Conservation (phyloP, 53 echinoderm and acorn worm genomes). For the Zoroaster sp. region DNA sequence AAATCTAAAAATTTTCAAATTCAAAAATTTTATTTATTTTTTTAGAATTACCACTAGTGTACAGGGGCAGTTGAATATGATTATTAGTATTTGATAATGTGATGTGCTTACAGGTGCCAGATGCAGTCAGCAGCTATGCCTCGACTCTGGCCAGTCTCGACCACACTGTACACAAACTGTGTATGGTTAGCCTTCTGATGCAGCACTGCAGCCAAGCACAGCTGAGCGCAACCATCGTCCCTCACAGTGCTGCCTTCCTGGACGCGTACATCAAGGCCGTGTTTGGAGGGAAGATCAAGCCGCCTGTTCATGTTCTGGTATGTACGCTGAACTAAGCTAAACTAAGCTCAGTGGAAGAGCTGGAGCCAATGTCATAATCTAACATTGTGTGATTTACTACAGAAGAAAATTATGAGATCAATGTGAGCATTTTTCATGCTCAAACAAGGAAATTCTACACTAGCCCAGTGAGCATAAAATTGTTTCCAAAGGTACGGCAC, state of each 20-base stretch:
- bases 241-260: constrained; percentile 62
- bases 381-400: neutral
- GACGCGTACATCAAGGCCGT: constrained; percentile 84
- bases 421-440: too few relatives aligned
- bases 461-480: too few relatives aligned
- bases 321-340: neutral
- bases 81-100: neutral
- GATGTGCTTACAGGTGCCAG: constrained; percentile 62
- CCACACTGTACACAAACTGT: constrained; percentile 64
- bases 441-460: too few relatives aligned
- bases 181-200: constrained; percentile 74
- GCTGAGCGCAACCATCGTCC: neutral
- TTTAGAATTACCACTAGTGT: too few relatives aligned
- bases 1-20: too few relatives aligned
- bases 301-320: constrained; percentile 76
- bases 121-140: constrained; percentile 57
- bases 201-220: constrained; percentile 65
- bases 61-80: neutral
- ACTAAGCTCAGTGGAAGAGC: neutral
- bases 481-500: too few relatives aligned
- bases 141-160: constrained; percentile 56
- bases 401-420: too few relatives aligned
- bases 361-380: neutral
- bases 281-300: constrained; percentile 85
- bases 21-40: too few relatives aligned